phyloP scores from a whole-genome alignment of 1,140 invertebrate genomes.

The Heliconius eleuchia region DNA sequence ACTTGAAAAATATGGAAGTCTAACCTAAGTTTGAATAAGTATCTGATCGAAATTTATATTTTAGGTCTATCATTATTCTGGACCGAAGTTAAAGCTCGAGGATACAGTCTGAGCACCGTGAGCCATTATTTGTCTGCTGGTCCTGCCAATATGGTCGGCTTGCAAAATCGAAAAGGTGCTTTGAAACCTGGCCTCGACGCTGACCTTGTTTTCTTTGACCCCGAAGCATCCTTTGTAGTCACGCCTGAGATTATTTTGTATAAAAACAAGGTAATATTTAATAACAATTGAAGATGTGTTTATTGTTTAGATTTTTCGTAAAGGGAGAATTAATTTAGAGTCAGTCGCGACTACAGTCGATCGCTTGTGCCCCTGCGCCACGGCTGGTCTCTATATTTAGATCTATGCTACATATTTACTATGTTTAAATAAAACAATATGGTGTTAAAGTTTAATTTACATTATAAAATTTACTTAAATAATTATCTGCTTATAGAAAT shows the following conservation, averaged over 20 bases:
- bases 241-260: conserved; percentile 79
- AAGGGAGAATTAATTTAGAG: no score
- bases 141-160: conserved; percentile 83
- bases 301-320: neutral
- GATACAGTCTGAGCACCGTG: conserved; percentile 80
- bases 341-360: no score
- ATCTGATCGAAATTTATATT: neutral
- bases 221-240: conserved; percentile 82
- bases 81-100: conserved; percentile 82
- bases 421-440: neutral
- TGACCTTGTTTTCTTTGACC: conserved; percentile 88
- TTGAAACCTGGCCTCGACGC: conserved; percentile 85
- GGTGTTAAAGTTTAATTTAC: no score
- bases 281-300: neutral
- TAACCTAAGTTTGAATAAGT: neutral
- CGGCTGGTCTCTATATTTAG: neutral
- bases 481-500: neutral
- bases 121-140: conserved; percentile 82
- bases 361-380: no score
- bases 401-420: neutral
- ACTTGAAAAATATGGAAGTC: neutral
- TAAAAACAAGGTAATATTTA: conserved; percentile 82
- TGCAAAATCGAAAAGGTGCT: conserved; percentile 83
- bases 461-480: no score
- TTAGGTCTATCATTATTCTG: conserved; percentile 85